Evolutionary conservation across 2,888 invertebrate genomes (phyloP).

Genomic region (Acanthosepion pharaonis): DNA sequence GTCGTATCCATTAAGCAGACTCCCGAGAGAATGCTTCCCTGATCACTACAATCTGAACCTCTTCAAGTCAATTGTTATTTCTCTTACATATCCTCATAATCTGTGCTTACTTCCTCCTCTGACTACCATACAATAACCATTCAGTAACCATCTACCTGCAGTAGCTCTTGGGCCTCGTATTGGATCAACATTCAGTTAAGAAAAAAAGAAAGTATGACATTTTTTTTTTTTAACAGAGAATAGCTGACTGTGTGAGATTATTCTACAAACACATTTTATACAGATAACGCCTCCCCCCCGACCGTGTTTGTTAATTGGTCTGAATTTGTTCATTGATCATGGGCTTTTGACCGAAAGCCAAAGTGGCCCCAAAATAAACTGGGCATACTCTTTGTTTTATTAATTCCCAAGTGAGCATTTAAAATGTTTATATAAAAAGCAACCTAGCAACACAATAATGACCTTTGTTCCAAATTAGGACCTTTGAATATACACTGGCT

Average conservation of each 20-base stretch:
- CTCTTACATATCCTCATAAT: too few species aligned
- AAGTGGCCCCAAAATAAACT: not conserved
- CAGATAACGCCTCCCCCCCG: not conserved
- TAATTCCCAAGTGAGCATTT: not conserved
- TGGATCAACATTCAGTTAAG: too few species aligned
- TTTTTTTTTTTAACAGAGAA: not conserved
- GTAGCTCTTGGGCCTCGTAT: too few species aligned
- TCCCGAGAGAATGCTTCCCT: too few species aligned
- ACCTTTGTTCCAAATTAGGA: not conserved
- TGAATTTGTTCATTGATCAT: not conserved
- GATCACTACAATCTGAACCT: too few species aligned
- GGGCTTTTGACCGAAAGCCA: not conserved
- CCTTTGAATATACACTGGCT: not conserved
- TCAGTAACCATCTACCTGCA: too few species aligned
- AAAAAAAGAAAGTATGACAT: too few species aligned
- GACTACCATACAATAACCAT: too few species aligned
- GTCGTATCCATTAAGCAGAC: too few species aligned
- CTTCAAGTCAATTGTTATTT: too few species aligned
- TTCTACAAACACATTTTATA: not conserved
- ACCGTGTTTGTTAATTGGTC: not conserved
- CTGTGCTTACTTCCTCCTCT: too few species aligned
- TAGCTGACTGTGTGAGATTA: not conserved
- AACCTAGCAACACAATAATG: not conserved
- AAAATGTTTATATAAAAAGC: not conserved
- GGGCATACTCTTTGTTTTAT: not conserved